Conservation (phyloP, 1,140 invertebrate genomes). For the Drosophila elegans region DNA sequence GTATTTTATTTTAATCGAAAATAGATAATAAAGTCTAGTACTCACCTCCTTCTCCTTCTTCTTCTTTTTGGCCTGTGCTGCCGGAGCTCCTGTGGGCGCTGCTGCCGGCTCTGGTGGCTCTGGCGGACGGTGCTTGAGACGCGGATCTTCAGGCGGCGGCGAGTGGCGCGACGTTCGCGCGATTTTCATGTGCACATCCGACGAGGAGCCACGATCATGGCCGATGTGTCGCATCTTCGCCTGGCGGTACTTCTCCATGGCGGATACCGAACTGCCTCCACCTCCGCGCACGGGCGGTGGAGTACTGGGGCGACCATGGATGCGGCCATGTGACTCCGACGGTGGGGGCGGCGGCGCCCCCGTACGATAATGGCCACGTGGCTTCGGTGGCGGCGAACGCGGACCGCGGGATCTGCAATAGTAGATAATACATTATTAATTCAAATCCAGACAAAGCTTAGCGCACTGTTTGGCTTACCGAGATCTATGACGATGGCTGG, state of each 20-base stretch:
- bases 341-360: conserved; percentile 63
- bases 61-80: conserved; percentile 72
- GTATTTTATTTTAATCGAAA: no score
- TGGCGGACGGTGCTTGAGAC: conserved; percentile 80
- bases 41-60: conserved; percentile 81
- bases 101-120: conserved; percentile 82
- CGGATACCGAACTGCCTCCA: conserved; percentile 25
- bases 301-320: conserved; percentile 70
- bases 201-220: conserved; percentile 67
- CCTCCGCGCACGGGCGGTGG: conserved; percentile 70
- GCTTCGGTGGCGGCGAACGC: conserved; percentile 79
- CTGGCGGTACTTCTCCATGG: conserved; percentile 78
- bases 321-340: conserved; percentile 73
- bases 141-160: conserved; percentile 81
- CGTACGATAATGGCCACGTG: conserved; percentile 76
- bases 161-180: conserved; percentile 75
- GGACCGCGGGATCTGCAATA: conserved; percentile 68
- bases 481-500: conserved; percentile 82
- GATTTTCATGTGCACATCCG: conserved; percentile 71
- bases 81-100: conserved; percentile 28
- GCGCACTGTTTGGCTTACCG: conserved; percentile 49
- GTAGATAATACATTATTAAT: conserved; percentile 45
- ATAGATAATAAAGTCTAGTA: no score
- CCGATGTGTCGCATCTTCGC: conserved; percentile 70
- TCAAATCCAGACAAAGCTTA: no score